These are phyloP conservation scores for Euwallacea similis DNA, from an alignment of 1,140 invertebrate species.

Conservation along the genomic window DNA sequence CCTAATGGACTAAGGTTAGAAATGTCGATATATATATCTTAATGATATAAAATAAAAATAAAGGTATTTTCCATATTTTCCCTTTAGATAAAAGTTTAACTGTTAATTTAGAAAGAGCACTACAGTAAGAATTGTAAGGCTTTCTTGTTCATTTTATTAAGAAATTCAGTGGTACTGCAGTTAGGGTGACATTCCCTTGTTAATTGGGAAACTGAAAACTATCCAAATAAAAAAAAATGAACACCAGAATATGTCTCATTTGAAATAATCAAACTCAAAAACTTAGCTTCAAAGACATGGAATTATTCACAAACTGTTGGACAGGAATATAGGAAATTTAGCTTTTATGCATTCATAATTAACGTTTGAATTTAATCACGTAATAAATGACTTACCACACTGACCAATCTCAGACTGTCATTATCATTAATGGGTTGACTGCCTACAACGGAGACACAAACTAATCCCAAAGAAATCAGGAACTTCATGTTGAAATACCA, in stretches of 20 bases:
- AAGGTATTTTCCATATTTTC: too few species aligned
- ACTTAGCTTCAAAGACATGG: too few species aligned
- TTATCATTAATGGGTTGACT: constrained; percentile 19
- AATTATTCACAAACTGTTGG: background rate
- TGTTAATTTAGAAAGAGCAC: too few species aligned
- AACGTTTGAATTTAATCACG: background rate
- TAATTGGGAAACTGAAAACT: background rate
- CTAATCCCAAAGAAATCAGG: constrained; percentile 10
- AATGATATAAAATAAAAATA: too few species aligned
- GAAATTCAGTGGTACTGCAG: too few species aligned
- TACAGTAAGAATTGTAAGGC: too few species aligned
- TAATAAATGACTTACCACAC: constrained; percentile 16
- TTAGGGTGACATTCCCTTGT: too few species aligned
- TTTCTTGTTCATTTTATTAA: too few species aligned
- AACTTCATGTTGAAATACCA: constrained; percentile 25
- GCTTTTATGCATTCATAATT: background rate
- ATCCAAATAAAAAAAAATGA: background rate
- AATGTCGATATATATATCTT: too few species aligned
- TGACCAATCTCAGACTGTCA: constrained; percentile 21
- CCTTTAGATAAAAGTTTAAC: too few species aligned
- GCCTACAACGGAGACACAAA: constrained; percentile 4
- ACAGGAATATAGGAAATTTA: background rate
- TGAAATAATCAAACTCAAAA: too few species aligned
- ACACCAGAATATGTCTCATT: background rate
- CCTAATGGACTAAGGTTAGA: too few species aligned